Base-by-base conservation (phyloP, 1,140 invertebrate genomes). In the Rhizoglyphus robini region DNA sequence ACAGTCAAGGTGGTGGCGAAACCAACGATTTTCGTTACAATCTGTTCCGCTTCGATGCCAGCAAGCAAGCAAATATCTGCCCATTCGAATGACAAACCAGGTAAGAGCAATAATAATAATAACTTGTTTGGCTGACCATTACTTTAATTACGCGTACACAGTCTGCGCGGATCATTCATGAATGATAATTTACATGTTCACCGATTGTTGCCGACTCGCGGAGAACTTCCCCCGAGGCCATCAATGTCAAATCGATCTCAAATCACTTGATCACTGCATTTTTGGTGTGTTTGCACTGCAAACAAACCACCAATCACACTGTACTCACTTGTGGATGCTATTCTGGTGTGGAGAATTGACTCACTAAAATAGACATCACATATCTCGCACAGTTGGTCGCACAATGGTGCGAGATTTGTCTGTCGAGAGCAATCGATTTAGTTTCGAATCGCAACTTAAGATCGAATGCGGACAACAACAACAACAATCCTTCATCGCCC, bases 51-150 rank as follows among this genome's bases (percentile, higher is more conserved):
- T 29, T 60, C n/a, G 58, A 60, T 46, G 3, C 58, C n/a, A 1
- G 13, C 13, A 60, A 29, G 58, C n/a, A n/a, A n/a, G n/a, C 15
- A 30, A 60, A 60, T 32, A 60, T 60, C 58, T 60, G 58, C 27
- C 58, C 3, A 51, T 23, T 11, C 23, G 23, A 54, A 54, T 8
- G 27, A 32, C 15, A 60, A 60, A 27, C 29, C 58, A 60, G 58
- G 58, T 60, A 60, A 32, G 27, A 11, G 36, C 8, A n/a, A n/a
- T n/a, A n/a, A n/a, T n/a, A 11, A 11, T 41, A 18, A 18, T 41
- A 8, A 41, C 36, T 8, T 41, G 36, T 41, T 18, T 41, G 8
- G 18, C 18, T 11, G 18, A 41, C n/a, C n/a, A n/a, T 11, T 41
- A 11, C 8, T 41, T 41, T 41, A 18, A 11, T 41, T 41, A 41